A percentile compares a stretch with the other conserved stretches of the same genome.
Evolutionary conservation across 2,113 vertebrate species (phyloP).

Genomic region (Machaerirhynchus nigripectus): DNA sequence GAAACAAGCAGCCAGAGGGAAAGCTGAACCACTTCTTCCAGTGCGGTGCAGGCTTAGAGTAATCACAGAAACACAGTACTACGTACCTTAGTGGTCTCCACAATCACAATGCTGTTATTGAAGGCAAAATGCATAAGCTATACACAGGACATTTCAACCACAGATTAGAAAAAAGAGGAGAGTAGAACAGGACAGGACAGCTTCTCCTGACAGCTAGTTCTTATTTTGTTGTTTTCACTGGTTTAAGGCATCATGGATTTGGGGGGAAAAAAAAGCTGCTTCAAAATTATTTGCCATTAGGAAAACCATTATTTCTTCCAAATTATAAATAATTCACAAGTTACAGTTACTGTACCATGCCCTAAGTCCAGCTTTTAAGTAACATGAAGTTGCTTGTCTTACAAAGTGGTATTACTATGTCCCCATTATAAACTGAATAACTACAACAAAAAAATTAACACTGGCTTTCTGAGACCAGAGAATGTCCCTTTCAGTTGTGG

Average conservation of each 20-base stretch:
- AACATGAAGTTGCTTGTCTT: constrained; percentile 13
- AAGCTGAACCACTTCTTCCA: background rate
- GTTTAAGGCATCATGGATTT: background rate
- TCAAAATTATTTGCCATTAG: background rate
- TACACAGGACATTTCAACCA: background rate
- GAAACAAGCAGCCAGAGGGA: background rate
- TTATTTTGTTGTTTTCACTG: background rate
- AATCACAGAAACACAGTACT: background rate
- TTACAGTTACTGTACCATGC: background rate
- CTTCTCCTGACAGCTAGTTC: background rate
- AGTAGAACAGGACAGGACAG: background rate
- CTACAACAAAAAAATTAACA: constrained; percentile 36
- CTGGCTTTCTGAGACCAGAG: background rate
- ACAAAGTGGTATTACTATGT: constrained; percentile 2
- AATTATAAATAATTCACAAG: constrained; percentile 25
- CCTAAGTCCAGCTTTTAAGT: constrained; percentile 4
- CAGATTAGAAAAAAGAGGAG: background rate
- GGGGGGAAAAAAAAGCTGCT: background rate
- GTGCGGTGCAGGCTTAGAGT: background rate
- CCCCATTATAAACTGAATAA: constrained; percentile 9
- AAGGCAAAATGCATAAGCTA: background rate
- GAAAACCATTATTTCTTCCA: background rate
- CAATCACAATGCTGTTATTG: fast-evolving
- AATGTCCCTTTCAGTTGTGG: background rate
- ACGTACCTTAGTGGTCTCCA: background rate